Base-by-base conservation (phyloP, 2,888 invertebrate genomes). In the Melieria omissa region DNA sequence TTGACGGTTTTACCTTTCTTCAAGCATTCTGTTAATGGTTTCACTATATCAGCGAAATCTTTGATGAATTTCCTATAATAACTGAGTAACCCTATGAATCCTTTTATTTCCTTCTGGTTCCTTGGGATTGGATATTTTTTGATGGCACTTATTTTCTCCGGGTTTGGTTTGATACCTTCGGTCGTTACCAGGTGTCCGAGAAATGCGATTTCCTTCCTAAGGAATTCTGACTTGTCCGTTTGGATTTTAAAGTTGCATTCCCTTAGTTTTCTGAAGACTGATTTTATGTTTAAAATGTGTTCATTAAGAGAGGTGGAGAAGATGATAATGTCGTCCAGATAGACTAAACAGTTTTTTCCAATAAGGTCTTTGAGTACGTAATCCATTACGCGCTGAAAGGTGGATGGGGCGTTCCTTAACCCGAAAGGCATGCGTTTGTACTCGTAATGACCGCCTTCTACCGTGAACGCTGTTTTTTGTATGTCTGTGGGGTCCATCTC, bases 321-420 rank as follows among this genome's bases (percentile, higher is more conserved):
- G 45, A 65, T 54, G 12, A 65, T 65, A 12, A 65, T 54, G 29
- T 65, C 65, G 6, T 65, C 65, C 4, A 65, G 46, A 52, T 65
- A 54, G 3, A 65, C 54, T 7, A 54, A 12, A 54, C 52, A 58
- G 16, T 16, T n/a, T 58, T 29, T 78, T 4, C 76, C 75, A 68
- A 77, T 76, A 0, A 79, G 14, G 0, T 79, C 78, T 3, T 69
- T 16, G 2, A 82, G 67, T 2, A 82, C 74, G 1, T 62, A 61
- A 58, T 83, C 77, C 76, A 81, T 80, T 5, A 80, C 9, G 4
- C 78, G 62, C 65, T 81, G 79, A 41, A 83, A 73, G 6, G 73
- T 73, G n/a, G 71, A 29, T n/a, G 73, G 74, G 2, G 74, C 72
- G 47, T 72, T 77, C 9, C 55, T 78, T 9, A 81, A 55, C 0